A percentile compares a stretch with the other conserved stretches of the same genome.
Conservation (phyloP, 2,113 vertebrate genomes). For the Bubo blakistoni region DNA sequence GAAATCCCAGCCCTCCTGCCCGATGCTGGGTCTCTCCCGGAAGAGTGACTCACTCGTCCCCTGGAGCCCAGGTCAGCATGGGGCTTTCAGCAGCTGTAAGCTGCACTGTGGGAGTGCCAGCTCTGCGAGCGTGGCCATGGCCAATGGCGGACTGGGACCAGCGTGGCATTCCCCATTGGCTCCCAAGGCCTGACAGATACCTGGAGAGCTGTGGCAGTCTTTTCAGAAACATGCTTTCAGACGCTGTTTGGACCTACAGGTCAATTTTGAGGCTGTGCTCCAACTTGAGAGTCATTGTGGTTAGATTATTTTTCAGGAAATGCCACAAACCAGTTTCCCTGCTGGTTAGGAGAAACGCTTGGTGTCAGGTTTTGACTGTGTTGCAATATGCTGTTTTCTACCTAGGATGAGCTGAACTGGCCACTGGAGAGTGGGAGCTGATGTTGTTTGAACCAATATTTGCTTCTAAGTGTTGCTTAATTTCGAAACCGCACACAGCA, state of each 20-base stretch:
- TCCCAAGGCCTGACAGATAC: background rate
- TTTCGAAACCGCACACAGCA: background rate
- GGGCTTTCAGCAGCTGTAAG: background rate
- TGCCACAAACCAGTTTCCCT: background rate
- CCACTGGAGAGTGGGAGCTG: background rate
- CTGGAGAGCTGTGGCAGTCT: background rate
- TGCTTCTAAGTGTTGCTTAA: constrained; percentile 47
- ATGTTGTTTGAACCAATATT: constrained; percentile 56
- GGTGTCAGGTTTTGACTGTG: background rate
- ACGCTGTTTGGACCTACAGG: background rate
- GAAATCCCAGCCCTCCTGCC: background rate
- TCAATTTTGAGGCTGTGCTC: background rate
- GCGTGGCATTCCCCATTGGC: fast-evolving
- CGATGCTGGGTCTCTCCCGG: background rate
- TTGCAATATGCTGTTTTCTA: constrained; percentile 36
- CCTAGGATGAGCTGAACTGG: constrained; percentile 9
- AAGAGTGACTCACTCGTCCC: background rate
- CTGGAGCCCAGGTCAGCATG: background rate
- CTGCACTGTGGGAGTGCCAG: background rate
- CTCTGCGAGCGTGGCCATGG: fast-evolving
- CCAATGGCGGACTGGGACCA: fast-evolving
- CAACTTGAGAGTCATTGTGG: background rate
- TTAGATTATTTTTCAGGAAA: constrained; percentile 22
- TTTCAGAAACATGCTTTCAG: background rate
- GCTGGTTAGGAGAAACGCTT: background rate